Evolutionary conservation across 2,888 invertebrate genomes (phyloP), one percentile per base, ranked within the genome.

Genomic region (Mimas tiliae): DNA sequence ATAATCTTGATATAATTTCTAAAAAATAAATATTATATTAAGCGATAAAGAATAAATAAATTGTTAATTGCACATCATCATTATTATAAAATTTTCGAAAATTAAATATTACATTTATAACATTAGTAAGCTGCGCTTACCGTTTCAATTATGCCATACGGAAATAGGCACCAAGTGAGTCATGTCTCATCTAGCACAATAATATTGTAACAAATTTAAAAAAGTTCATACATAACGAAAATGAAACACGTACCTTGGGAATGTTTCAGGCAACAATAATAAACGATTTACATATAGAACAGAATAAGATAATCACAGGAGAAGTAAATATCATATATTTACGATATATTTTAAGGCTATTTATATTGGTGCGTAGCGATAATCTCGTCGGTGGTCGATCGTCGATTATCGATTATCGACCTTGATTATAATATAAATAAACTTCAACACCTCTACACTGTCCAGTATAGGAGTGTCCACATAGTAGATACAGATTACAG

Each of bases 21-120:
- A 90, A 89, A 88, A 87, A 91, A 91, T 90, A 91, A 91, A 92
- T 91, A 91, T 87, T 88, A 85, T 88, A 86, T 87, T 88, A 91
- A 90, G 91, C 90, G 77, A 86, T 89, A 88, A 85, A 87, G 76
- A 91, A 90, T 91, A 91, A 92, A 91, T 91, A 90, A 87, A 87
- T 84, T 83, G 84, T 87, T 87, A 88, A 92, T 93, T 93, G 91
- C 91, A 92, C 92, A 87, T 87, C 92, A 87, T 87, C 79, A 79
- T 86, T 81, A 85, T 81, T 80, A 87, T 90, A 89, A 89, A 88
- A 81, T 80, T 86, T 87, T 90, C 84, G 82, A 88, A 83, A 89
- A 89, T 86, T 86, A 84, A 87, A 87, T 83, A 85, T 77, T 78
- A 69, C 71, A 48, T 74, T 80, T 82, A 81, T 83, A 81, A 80